These are phyloP conservation scores for Rhagologus leucostigma DNA, from an alignment of 2,113 vertebrate species.

Conservation along the genomic window DNA sequence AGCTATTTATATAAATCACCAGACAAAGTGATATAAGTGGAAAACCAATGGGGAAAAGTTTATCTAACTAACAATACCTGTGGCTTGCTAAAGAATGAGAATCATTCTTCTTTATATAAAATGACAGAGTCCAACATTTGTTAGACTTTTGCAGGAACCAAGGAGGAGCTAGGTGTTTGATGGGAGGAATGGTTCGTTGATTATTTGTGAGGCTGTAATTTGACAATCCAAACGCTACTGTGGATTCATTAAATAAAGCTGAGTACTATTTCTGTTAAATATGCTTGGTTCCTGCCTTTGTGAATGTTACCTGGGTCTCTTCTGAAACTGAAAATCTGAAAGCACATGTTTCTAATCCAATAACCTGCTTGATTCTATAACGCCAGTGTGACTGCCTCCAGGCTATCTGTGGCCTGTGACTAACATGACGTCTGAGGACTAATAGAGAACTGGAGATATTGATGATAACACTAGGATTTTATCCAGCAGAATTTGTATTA, in stretches of 20 bases:
- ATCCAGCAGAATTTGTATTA: background rate
- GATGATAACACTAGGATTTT: background rate
- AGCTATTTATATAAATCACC: background rate
- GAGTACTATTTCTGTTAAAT: background rate
- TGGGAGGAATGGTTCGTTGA: background rate
- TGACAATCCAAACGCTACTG: background rate
- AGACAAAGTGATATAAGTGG: background rate
- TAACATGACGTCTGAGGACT: background rate
- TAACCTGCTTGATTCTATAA: background rate
- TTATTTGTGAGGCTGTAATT: background rate
- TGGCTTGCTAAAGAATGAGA: background rate
- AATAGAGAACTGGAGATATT: background rate
- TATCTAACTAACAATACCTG: background rate
- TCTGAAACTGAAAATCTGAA: background rate
- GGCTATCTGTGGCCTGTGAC: background rate
- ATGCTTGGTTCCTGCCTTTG: background rate
- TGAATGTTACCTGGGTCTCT: background rate
- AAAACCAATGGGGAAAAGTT: background rate
- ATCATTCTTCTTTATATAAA: background rate
- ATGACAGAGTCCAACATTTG: background rate
- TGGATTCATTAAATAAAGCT: background rate
- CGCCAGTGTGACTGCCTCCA: rapidly evolving
- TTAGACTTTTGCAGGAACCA: background rate
- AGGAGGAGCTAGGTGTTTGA: background rate
- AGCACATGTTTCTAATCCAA: background rate